Evolutionary conservation across 2,797 vertebrate species (phyloP).

Genomic region (Trachops cirrhosus): DNA sequence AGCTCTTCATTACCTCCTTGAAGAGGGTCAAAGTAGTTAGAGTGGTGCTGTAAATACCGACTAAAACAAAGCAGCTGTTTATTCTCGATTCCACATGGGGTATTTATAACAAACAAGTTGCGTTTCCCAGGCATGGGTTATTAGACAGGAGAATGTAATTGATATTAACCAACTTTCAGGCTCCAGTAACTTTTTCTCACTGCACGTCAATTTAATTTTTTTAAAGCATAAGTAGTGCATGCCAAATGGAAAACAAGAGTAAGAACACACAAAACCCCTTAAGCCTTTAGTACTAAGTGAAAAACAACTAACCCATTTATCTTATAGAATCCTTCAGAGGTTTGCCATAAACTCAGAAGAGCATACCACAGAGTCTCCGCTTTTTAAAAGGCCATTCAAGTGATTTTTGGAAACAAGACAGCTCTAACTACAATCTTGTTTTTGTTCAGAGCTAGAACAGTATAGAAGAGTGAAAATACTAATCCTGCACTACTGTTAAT

Average conservation of each 20-base stretch:
- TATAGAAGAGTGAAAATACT: background rate
- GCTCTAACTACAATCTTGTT: background rate
- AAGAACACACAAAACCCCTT: constrained; percentile 45
- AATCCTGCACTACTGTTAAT: background rate
- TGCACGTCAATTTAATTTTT: constrained; percentile 52
- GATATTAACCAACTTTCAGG: constrained; percentile 69
- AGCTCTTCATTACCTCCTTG: constrained; percentile 69
- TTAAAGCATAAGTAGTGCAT: constrained; percentile 45
- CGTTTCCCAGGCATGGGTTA: constrained; percentile 59
- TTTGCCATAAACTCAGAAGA: background rate
- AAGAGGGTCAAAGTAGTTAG: constrained; percentile 71
- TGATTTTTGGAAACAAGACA: background rate
- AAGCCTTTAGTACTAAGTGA: constrained; percentile 14
- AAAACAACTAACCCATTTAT: constrained; percentile 32
- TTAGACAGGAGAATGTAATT: constrained; percentile 69
- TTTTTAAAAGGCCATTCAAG: background rate
- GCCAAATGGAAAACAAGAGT: constrained; percentile 56
- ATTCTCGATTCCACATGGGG: constrained; percentile 64
- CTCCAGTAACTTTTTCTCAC: constrained; percentile 55
- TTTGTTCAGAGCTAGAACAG: background rate
- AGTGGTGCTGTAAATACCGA: constrained; percentile 63
- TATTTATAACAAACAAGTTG: constrained; percentile 71
- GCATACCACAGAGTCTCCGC: background rate
- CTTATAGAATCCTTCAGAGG: background rate
- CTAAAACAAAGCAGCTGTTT: constrained; percentile 71